phyloP scores from a whole-genome alignment of 2,888 invertebrate species.

The Digitonthophagus gazella region DNA sequence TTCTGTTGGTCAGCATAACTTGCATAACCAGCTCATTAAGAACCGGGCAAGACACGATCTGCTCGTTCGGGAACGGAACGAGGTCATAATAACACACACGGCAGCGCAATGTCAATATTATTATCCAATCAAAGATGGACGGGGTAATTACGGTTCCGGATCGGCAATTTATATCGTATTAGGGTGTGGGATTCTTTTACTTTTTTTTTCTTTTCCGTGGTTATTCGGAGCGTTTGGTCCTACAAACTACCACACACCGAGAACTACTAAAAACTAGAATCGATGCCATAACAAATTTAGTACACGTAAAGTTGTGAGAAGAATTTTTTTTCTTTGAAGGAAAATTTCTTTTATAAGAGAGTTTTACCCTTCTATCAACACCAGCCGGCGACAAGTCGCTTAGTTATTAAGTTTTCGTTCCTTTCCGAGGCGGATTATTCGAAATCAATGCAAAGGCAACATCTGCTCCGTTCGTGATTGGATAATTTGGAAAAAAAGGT shows the following conservation, averaged over 20 bases:
- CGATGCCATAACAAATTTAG: no score
- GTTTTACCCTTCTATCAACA: neutral
- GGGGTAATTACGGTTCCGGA: conserved; percentile 47
- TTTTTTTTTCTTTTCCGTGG: conserved; percentile 34
- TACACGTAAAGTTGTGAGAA: no score
- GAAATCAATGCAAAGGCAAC: neutral
- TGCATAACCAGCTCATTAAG: neutral
- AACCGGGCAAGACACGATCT: neutral
- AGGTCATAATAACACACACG: conserved; percentile 48
- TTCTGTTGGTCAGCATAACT: neutral
- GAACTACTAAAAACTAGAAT: no score
- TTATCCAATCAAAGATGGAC: conserved; percentile 54
- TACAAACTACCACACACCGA: no score
- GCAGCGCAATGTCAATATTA: conserved; percentile 52
- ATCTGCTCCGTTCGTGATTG: neutral
- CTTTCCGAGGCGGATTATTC: neutral
- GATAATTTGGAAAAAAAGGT: neutral
- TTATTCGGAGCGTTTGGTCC: conserved; percentile 41
- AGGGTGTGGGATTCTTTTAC: conserved; percentile 42
- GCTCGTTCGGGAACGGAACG: conserved; percentile 17
- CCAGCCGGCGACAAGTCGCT: neutral
- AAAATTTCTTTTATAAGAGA: no score
- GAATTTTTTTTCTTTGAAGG: no score
- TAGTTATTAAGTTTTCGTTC: neutral
- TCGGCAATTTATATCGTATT: conserved; percentile 52